Evolutionary conservation across 2,797 vertebrate species (phyloP), one percentile per base, ranked within the genome.

Genomic region (Hyperoplus immaculatus): DNA sequence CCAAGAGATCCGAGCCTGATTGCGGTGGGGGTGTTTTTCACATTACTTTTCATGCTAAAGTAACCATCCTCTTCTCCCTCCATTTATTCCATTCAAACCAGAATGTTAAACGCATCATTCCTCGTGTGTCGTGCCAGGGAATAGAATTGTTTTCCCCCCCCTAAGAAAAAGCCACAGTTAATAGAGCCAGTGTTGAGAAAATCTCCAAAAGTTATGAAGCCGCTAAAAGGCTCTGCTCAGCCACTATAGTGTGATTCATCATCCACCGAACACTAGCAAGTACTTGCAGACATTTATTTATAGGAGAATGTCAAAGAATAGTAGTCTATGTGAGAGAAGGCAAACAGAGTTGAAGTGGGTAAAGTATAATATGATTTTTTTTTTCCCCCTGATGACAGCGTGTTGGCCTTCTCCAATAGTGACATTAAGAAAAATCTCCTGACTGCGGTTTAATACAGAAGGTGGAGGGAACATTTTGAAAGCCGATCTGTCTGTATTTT

Each of bases 1-100:
- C 70, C 81, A 9, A 7, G 77, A 88, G 82, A 85, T 75, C 15
- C 74, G 29, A 69, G 55, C 9, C 13, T 67, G 80, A 87, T 70
- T 46, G 73, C 72, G 14, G n/a, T 58, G 15, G 13, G 8, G 9
- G 1, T 66, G 47, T 72, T 65, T 21, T 8, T 5, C 50, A 18
- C 60, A 36, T 51, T 41, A 21, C 49, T 66, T 84, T 63, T 81
- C 51, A 36, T 60, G 66, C 61, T 38, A 46, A 29, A 29, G 29
- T 29, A 29, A 61, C 66, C 7, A 13, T 58, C 11, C 41, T 55
- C 42, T 36, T 69, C 46, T 50, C 15, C 53, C 63, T 70, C 18
- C 29, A 66, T 75, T 73, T 77, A 63, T 78, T 88, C 41, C 56
- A 75, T 74, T 63, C 29, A 73, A 81, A 74, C 9, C 45, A 54